Base-by-base conservation (phyloP, 2,113 vertebrate genomes). In the Dryoscopus gambensis region DNA sequence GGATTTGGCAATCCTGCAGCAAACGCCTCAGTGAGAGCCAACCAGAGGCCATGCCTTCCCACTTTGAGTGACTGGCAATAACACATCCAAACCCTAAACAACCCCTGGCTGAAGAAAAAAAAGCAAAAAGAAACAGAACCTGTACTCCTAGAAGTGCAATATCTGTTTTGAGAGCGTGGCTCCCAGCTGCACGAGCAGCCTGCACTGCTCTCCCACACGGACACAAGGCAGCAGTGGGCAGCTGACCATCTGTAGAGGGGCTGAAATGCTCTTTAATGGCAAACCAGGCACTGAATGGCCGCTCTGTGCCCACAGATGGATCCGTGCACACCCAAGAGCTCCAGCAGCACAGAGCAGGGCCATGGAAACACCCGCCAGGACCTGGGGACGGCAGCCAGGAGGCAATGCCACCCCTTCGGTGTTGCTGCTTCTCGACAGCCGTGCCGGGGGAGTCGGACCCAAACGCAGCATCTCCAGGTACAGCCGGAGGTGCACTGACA, bases 321-420 rank as follows among this genome's bases (percentile, higher is more conserved):
- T 14, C 40, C 6, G 0, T 5, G 27, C 82, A 19, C 0, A 0
- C 47, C 81, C 79, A 4, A 9, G 4, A 74, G 68, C 49, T 62
- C 42, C 2, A 0, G 31, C 1, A 21, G 65, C 69, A 71, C 23
- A 5, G 4, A 69, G 78, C 88, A 92, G 74, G 49, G 55, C 64
- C 60, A 33, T 0, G 2, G 15, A 7, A 75, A 64, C 53, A 20
- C 10, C 53, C 0, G 0, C 27, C 71, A 80, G 86, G 49, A 10
- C 71, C 17, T 1, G 1, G 6, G 56, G 53, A 84, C 76, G n/a
- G 27, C 81, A 57, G 37, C 46, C 75, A 76, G 63, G 22, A 57
- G 65, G 15, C 67, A 80, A 5, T 1, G 20, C 28, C 25, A 8
- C 28, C 15, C 57, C 75, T 24, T 7, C 0, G 37, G 40, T 6